Conservation (phyloP, 2,888 invertebrate genomes). For the Gymnoscelis rufifasciata region DNA sequence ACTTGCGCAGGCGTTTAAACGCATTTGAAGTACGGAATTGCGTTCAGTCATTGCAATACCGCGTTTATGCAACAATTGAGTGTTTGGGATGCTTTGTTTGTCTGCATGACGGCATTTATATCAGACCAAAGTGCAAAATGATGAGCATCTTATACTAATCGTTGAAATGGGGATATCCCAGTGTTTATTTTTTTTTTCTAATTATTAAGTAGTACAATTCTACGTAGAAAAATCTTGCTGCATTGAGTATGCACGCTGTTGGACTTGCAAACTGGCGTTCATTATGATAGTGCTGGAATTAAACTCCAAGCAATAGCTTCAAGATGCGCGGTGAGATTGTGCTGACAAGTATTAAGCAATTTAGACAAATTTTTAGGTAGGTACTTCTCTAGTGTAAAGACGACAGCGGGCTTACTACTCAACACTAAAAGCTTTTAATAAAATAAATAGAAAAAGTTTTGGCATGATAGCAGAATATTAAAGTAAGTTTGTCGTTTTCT, state of each 20-base stretch:
- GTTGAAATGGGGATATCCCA: slow-evolving; percentile 18
- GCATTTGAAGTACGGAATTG: background rate
- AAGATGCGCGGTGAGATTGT: no score
- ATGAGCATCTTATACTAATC: background rate
- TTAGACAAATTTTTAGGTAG: no score
- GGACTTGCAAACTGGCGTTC: no score
- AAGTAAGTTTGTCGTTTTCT: slow-evolving; percentile 42
- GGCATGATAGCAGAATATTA: slow-evolving; percentile 32
- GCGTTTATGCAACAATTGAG: no score
- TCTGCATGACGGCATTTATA: background rate
- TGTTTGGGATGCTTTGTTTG: background rate
- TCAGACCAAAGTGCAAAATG: background rate
- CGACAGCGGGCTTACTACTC: slow-evolving; percentile 19
- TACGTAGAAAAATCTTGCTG: slow-evolving; percentile 39
- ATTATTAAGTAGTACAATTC: slow-evolving; percentile 66
- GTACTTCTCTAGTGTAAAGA: slow-evolving; percentile 26
- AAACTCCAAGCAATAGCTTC: no score
- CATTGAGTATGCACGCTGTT: slow-evolving; percentile 34
- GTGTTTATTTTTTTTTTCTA: slow-evolving; percentile 30
- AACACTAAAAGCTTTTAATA: slow-evolving; percentile 38
- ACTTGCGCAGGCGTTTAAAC: no score
- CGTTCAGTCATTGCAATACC: background rate
- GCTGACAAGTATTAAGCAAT: slow-evolving; percentile 45
- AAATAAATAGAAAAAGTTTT: slow-evolving; percentile 41
- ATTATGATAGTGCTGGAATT: no score